Conservation (phyloP, 2,113 vertebrate species). For the Corythoichthys intestinalis region DNA sequence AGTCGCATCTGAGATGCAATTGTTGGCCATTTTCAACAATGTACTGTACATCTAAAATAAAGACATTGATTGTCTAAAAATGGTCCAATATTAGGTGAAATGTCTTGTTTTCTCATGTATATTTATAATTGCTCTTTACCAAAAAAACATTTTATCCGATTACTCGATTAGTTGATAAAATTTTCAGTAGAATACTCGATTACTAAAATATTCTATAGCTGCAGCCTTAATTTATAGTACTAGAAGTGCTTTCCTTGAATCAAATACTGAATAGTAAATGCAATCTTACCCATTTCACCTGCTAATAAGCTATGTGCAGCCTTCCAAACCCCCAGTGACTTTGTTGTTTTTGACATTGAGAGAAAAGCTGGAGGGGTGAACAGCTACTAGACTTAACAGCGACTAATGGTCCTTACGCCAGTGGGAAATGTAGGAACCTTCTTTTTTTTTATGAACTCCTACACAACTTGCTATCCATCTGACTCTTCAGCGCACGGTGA, state of each 20-base stretch:
- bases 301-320: background rate
- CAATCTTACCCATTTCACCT: background rate
- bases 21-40: no score
- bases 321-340: conserved; percentile 21
- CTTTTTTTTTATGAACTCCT: conserved; percentile 13
- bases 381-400: conserved; percentile 31
- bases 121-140: no score
- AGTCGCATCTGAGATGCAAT: no score
- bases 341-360: background rate
- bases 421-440: conserved; percentile 30
- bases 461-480: conserved; percentile 37
- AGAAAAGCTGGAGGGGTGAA: background rate
- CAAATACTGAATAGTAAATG: background rate
- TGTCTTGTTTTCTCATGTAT: no score
- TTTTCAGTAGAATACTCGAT: no score
- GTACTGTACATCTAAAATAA: no score
- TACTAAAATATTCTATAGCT: no score
- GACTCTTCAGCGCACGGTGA: conserved; percentile 32
- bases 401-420: conserved; percentile 16
- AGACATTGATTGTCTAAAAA: no score
- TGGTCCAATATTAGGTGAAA: no score
- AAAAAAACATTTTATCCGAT: no score
- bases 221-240: background rate
- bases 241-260: background rate
- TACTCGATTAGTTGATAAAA: no score